Conservation (phyloP, 2,888 invertebrate genomes). For the Sarcophaga carnaria region DNA sequence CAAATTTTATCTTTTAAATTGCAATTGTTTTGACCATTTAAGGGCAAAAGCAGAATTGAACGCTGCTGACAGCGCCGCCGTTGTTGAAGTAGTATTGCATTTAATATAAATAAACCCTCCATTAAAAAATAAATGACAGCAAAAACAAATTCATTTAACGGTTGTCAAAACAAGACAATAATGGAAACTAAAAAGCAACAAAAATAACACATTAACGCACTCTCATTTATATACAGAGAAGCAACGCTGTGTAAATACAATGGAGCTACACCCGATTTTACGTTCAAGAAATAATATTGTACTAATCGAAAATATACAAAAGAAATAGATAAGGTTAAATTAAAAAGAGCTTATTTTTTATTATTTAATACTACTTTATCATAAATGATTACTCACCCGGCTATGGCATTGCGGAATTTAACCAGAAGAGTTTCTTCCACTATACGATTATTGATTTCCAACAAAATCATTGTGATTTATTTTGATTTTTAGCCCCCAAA, state of each 20-base stretch:
- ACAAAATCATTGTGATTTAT: slow-evolving; percentile 89
- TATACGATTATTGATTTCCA: slow-evolving; percentile 99
- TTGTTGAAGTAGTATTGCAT: neutral
- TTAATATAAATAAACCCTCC: neutral
- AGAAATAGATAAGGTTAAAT: slow-evolving; percentile 42
- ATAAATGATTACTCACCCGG: slow-evolving; percentile 87
- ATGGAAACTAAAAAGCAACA: slow-evolving; percentile 14
- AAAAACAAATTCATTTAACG: slow-evolving; percentile 42
- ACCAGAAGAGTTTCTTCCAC: slow-evolving; percentile 97
- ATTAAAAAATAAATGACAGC: slow-evolving; percentile 24
- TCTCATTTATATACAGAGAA: neutral
- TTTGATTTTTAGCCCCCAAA: slow-evolving; percentile 55
- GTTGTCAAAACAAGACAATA: slow-evolving; percentile 41
- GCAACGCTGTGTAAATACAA: slow-evolving; percentile 17
- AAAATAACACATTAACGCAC: slow-evolving; percentile 18
- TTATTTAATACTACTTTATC: slow-evolving; percentile 34
- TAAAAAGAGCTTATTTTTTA: neutral
- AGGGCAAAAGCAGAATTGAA: neutral
- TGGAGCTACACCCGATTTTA: slow-evolving; percentile 62
- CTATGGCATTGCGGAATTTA: slow-evolving; percentile 97
- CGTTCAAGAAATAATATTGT: neutral
- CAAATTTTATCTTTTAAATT: no score
- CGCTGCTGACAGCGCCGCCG: neutral
- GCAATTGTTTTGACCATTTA: neutral
- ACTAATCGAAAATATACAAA: slow-evolving; percentile 42